Evolutionary conservation across 2,888 invertebrate species (phyloP).

Genomic region (Agonopterix subpropinquella): DNA sequence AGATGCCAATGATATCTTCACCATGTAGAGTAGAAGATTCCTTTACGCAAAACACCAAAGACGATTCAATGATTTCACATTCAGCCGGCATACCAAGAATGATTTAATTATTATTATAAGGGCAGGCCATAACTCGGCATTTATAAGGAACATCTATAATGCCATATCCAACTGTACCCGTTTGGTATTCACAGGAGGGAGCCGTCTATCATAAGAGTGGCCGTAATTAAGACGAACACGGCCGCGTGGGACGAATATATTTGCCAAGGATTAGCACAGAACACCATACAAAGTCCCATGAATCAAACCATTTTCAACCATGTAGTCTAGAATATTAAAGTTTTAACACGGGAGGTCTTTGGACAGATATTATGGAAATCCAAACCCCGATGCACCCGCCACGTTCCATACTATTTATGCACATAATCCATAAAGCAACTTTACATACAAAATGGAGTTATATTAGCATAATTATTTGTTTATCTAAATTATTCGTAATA

Average conservation of each 20-base stretch:
- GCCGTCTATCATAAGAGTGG: slow-evolving; percentile 28
- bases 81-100: too few species aligned
- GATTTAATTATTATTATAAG: too few species aligned
- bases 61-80: too few species aligned
- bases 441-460: slow-evolving; percentile 2
- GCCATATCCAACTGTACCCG: slow-evolving; percentile 2
- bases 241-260: slow-evolving; percentile 37
- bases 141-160: slow-evolving; percentile 7
- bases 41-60: too few species aligned
- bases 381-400: slow-evolving; percentile 2
- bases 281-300: too few species aligned
- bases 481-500: too few species aligned
- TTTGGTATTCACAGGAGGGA: slow-evolving; percentile 30
- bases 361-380: slow-evolving; percentile 30
- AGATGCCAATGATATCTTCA: too few species aligned
- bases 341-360: too few species aligned
- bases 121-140: too few species aligned
- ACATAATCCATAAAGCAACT: slow-evolving; percentile 5
- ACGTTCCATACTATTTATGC: slow-evolving; percentile 1
- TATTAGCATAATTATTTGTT: background rate
- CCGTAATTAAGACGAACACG: slow-evolving; percentile 41
- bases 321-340: too few species aligned
- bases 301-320: too few species aligned
- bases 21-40: too few species aligned
- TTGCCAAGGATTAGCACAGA: slow-evolving; percentile 22